Evolutionary conservation across 2,888 invertebrate genomes (phyloP).

Genomic region (Archips xylosteana): DNA sequence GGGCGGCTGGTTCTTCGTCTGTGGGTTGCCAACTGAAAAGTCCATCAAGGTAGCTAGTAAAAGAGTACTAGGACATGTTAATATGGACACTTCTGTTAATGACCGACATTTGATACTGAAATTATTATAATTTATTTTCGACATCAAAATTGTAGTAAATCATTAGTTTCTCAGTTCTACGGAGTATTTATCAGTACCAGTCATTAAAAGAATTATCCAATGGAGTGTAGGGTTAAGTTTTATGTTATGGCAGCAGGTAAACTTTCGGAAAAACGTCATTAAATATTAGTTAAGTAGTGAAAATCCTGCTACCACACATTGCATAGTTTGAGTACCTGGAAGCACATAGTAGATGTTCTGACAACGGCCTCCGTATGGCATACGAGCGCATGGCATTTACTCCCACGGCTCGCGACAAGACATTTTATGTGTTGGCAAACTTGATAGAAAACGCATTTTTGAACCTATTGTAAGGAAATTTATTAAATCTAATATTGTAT

Average conservation of each 20-base stretch:
- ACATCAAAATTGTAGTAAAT: slow-evolving; percentile 24
- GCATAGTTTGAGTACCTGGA: slow-evolving; percentile 76
- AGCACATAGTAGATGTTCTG: slow-evolving; percentile 79
- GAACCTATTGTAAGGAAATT: slow-evolving; percentile 11
- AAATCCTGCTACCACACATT: slow-evolving; percentile 68
- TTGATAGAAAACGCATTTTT: slow-evolving; percentile 16
- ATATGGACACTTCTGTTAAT: slow-evolving; percentile 55
- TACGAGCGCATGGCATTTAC: slow-evolving; percentile 28
- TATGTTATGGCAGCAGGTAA: slow-evolving; percentile 61
- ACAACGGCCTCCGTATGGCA: slow-evolving; percentile 64
- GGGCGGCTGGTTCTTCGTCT: slow-evolving; percentile 59
- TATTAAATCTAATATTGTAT: slow-evolving; percentile 3
- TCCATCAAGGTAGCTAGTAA: slow-evolving; percentile 81
- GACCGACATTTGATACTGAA: slow-evolving; percentile 44
- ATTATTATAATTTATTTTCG: neutral
- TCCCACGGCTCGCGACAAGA: slow-evolving; percentile 48
- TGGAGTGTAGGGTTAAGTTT: slow-evolving; percentile 58
- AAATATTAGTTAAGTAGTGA: slow-evolving; percentile 13
- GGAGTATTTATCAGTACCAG: slow-evolving; percentile 48
- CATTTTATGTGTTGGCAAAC: slow-evolving; percentile 55
- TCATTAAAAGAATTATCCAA: slow-evolving; percentile 64
- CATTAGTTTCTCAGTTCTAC: neutral
- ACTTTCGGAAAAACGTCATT: slow-evolving; percentile 32
- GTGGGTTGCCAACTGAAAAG: slow-evolving; percentile 81
- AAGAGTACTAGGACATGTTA: slow-evolving; percentile 59